These are phyloP conservation scores for Chesias legatella DNA, from an alignment of 2,888 invertebrate genomes.

Conservation along the genomic window DNA sequence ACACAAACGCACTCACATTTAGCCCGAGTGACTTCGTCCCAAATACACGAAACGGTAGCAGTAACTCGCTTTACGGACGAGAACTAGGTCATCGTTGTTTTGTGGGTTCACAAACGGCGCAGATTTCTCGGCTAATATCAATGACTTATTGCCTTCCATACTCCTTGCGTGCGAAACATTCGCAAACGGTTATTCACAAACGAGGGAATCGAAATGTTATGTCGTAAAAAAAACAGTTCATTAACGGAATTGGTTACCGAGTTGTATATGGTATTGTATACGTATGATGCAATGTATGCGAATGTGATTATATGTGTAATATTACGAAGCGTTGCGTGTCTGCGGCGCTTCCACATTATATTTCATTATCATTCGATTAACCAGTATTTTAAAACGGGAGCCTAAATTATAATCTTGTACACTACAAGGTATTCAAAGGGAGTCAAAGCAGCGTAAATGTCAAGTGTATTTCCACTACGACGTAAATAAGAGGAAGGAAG, in stretches of 20 bases:
- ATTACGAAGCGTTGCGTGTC: constrained; percentile 38
- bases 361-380: constrained; percentile 32
- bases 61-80: constrained; percentile 41
- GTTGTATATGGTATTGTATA: constrained; percentile 16
- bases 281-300: constrained; percentile 10
- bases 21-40: constrained; percentile 13
- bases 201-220: constrained; percentile 8
- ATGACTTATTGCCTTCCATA: constrained; percentile 42
- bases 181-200: constrained; percentile 13
- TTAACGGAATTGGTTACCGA: constrained; percentile 24
- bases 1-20: constrained; percentile 7
- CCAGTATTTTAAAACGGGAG: constrained; percentile 16
- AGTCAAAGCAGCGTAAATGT: constrained; percentile 24
- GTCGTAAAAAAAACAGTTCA: constrained; percentile 17
- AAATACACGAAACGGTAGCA: constrained; percentile 18
- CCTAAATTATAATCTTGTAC: constrained; percentile 2
- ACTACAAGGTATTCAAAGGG: constrained; percentile 10
- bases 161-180: constrained; percentile 36
- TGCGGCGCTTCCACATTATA: constrained; percentile 29
- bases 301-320: constrained; percentile 10
- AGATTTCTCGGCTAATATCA: constrained; percentile 49
- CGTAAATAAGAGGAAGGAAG: constrained; percentile 36
- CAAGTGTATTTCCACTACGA: constrained; percentile 25
- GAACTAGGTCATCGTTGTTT: constrained; percentile 64
- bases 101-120: constrained; percentile 46